Evolutionary conservation across 2,113 vertebrate genomes (phyloP), one percentile per base, ranked within the genome.

Genomic region (Brachirus orientalis): DNA sequence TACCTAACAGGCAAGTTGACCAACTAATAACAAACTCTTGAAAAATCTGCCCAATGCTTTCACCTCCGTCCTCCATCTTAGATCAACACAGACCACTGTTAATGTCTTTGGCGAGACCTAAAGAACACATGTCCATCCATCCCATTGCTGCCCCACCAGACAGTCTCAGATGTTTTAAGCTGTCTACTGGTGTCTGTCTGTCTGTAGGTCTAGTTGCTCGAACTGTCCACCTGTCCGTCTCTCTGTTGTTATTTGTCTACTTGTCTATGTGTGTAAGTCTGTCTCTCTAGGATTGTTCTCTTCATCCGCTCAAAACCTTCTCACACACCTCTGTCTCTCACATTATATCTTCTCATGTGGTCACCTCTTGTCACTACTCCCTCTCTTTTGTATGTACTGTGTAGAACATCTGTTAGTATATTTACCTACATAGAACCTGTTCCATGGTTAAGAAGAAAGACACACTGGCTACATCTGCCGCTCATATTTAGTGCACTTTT

Each of bases 91-190:
- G 17, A 28, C 28, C 3, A 6, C 28, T 28, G 28, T 28, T 59
- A 50, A 33, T 56, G 28, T 53, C 33, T 54, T 43, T 61, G 68
- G 37, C 36, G 52, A 66, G 40, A 64, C 35, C 6, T 19, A 17
- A 66, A 43, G 61, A 48, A 1, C 65, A 60, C 55, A 57, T 64
- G 58, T 54, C 66, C 55, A 72, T 51, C 69, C 75, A 82, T 82
- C 64, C 19, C 47, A 18, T 66, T 67, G 64, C 58, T 43, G 41
- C 59, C 33, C 59, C 52, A 19, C 48, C 68, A 59, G 48, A 69
- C 33, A 61, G 63, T 69, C 75, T 78, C 67, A 65, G 62, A 68
- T 80, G 63, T 73, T 77, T 84, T 68, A 54, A 75, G 52, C 56
- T 71, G 80, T 74, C 10, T 74, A n/a, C 56, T 18, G 38, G 40